phyloP scores from a whole-genome alignment of 2,888 invertebrate genomes.

The Drosophila basisetae region DNA sequence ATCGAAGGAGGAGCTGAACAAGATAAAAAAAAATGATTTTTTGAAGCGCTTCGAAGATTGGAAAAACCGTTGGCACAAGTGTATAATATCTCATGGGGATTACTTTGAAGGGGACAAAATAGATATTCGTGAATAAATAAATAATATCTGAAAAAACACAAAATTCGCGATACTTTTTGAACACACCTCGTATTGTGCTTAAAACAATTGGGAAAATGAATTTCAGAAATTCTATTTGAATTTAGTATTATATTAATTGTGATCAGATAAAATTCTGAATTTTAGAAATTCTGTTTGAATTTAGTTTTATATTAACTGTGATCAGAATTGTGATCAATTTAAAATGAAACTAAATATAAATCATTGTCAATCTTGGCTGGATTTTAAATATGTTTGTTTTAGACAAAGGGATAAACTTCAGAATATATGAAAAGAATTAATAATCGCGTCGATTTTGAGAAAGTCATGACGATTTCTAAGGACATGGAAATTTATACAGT shows the following conservation, averaged over 20 bases:
- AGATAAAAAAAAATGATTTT: too few relatives aligned
- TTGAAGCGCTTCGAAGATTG: too few relatives aligned
- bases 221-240: not conserved
- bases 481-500: not conserved
- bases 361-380: not conserved
- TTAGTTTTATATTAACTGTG: not conserved
- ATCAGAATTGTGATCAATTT: too few relatives aligned
- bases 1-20: too few relatives aligned
- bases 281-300: not conserved
- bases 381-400: not conserved
- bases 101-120: too few relatives aligned
- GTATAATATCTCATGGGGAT: too few relatives aligned
- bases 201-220: not conserved
- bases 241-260: not conserved
- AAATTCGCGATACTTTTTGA: too few relatives aligned
- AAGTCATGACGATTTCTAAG: not conserved
- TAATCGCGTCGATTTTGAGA: not conserved
- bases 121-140: too few relatives aligned
- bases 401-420: not conserved
- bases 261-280: too few relatives aligned
- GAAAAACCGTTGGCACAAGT: too few relatives aligned
- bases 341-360: not conserved
- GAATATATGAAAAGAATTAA: not conserved
- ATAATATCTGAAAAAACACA: too few relatives aligned
- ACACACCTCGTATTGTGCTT: not conserved